Base-by-base conservation (phyloP, 2,113 vertebrate genomes). In the Eudyptes chrysolophus region DNA sequence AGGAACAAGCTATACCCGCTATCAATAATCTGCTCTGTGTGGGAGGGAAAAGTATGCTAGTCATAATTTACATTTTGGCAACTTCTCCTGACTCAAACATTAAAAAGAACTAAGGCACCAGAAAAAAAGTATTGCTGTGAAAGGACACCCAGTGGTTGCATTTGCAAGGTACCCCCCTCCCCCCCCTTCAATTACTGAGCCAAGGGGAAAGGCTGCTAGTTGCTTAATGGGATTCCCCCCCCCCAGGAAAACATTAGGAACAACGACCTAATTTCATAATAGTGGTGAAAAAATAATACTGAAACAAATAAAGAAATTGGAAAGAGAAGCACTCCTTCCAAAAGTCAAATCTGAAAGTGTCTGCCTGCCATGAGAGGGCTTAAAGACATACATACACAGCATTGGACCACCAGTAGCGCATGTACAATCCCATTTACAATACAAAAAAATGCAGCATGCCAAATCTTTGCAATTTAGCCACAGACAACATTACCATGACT, bases 31-130 rank as follows among this genome's bases (percentile, higher is more conserved):
- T 76, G 21, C 54, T 71, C 32, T 68, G 16, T 16, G 82, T 32
- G 34, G 52, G 52, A 97, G 20, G 42, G 36, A 52, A 54, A 92
- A 89, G 57, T 21, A 77, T 38, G 46, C 27, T 40, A 86, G 60
- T 25, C 55, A 38, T 54, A 93, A 85, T 92, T 95, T 83, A 74
- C 66, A 93, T 88, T 64, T 77, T 88, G 68, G 81, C 65, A 94
- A 82, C 21, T 68, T 68, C 75, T 92, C 70, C 66, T 51, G 29
- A 78, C 64, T 94, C 46, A 62, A 92, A 87, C 65, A 46, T 44
- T 85, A 58, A 51, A 87, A 88, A 87, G 54, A 89, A 72, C 54
- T 57, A 86, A 68, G 26, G 84, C 54, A 92, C 2, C 21, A 68
- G 60, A 74, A 62, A 42, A 75, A 68, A 12, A 34, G 6, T 55